Base-by-base conservation (phyloP, 2,797 vertebrate species). In the Euphonia xanthogaster region DNA sequence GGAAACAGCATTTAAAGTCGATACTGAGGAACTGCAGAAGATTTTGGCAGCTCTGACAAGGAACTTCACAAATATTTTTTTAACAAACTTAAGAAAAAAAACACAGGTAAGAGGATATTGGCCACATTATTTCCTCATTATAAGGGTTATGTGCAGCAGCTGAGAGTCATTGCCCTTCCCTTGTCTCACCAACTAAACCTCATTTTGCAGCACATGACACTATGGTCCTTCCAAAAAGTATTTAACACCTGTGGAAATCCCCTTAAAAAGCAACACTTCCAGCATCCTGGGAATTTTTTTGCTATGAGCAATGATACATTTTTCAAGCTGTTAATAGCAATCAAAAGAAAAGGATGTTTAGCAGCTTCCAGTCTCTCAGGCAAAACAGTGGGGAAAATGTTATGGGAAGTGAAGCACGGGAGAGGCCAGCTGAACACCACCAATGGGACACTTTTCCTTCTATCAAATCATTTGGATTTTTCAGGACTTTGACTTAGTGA, bases 71-170 rank as follows among this genome's bases (percentile, higher is more conserved):
- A 96, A 97, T 50, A 81, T 58, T 28, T 94, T 98, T 91, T 83
- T 98, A 48, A 84, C 74, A 24, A 82, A 92, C 87, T 80, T 97
- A 51, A 97, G 72, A 89, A 27, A 9, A 24, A 94, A 97, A 39
- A n/a, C 94, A 48, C 96, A 98, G 97, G 98, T 98, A 96, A 98
- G 80, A n/a, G 53, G 48, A 44, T 14, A 16, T 86, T 62, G 3
- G 14, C 20, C n/a, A 67, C 7, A 5, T 61, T 35, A 30, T 47
- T 88, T 89, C 47, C 51, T 70, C 68, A 53, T 25, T 19, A 3
- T 60, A 65, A 57, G 13, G 9, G 16, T 11, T 65, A 27, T 28
- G 21, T 65, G 67, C 39, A 61, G 72, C 40, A 95, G 50, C 44
- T 40, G 42, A 47, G 14, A 8, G 33, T 30, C 27, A 0, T 40